Base-by-base conservation (phyloP, 2,888 invertebrate genomes). In the Trichacis sp. region DNA sequence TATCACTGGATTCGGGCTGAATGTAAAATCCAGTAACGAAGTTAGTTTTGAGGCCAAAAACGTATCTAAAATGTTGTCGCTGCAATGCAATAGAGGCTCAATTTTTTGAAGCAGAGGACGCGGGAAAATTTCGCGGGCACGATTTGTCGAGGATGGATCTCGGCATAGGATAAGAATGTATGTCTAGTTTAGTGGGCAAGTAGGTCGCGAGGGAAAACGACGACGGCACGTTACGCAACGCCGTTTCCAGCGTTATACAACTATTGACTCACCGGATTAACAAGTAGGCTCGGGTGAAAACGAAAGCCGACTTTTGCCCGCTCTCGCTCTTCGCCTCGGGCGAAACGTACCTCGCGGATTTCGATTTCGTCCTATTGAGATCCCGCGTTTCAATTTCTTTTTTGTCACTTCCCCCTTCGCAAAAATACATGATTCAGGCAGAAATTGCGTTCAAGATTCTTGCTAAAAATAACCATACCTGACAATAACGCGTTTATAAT, bases 101-200 rank as follows among this genome's bases (percentile, higher is more conserved):
- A n/a, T n/a, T n/a, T n/a, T n/a, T n/a, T n/a, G n/a, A n/a, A n/a
- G n/a, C n/a, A n/a, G n/a, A n/a, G n/a, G n/a, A n/a, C n/a, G n/a
- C n/a, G n/a, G n/a, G n/a, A n/a, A n/a, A 24, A 24, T 5, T 24
- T 24, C 24, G 24, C 8, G 24, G 24, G 8, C 24, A 42, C 45
- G 46, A 54, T 60, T 57, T 52, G 49, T 50, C 58, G 51, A 59
- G 49, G 70, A 65, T 64, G 72, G 69, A 71, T 24, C 24, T 76
- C 52, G 69, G 69, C 70, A 70, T 63, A 73, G 82, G 80, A 82
- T 82, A 82, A 83, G 81, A 83, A 84, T 82, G 81, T 84, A 75
- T 84, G 84, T 85, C 84, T 84, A 84, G 84, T 84, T 83, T 83
- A 83, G 79, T 84, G 81, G 84, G 83, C 83, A 83, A 84, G 83